phyloP scores from a whole-genome alignment of 1,140 invertebrate genomes.

The Rhyacophila brunnea region DNA sequence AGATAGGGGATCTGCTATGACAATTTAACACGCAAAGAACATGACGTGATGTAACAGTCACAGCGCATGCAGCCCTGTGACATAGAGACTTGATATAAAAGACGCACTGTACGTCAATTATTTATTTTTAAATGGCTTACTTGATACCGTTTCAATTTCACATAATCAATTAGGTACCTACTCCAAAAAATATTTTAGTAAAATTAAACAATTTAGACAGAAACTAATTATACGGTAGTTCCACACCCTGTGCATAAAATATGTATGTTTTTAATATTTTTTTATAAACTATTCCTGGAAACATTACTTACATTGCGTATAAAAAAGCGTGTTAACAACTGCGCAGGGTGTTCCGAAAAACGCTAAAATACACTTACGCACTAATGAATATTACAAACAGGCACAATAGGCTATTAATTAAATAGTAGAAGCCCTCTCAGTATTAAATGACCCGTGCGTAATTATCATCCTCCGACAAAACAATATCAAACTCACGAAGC shows the following conservation, averaged over 20 bases:
- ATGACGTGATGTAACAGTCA: no score
- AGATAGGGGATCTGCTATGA: no score
- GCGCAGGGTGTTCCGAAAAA: slow-evolving; percentile 17
- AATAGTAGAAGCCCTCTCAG: slow-evolving; percentile 7
- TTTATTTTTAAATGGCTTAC: no score
- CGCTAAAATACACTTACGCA: slow-evolving; percentile 13
- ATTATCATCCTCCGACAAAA: slow-evolving; percentile 23
- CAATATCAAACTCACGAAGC: slow-evolving; percentile 23
- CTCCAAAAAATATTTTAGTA: no score
- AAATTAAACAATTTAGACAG: not conserved
- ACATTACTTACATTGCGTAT: not conserved
- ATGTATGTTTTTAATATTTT: no score
- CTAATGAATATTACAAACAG: slow-evolving; percentile 22
- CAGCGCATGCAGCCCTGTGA: no score
- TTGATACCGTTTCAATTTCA: no score
- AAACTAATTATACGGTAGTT: not conserved
- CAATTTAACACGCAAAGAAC: no score
- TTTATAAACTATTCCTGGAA: not conserved
- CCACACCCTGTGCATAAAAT: not conserved
- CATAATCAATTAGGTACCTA: no score
- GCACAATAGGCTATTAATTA: slow-evolving; percentile 33
- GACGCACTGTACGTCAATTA: no score
- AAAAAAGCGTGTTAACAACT: slow-evolving; percentile 3
- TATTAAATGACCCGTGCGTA: slow-evolving; percentile 31
- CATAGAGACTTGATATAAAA: no score